Base-by-base conservation (phyloP, 2,113 vertebrate species). In the Indri indri region DNA sequence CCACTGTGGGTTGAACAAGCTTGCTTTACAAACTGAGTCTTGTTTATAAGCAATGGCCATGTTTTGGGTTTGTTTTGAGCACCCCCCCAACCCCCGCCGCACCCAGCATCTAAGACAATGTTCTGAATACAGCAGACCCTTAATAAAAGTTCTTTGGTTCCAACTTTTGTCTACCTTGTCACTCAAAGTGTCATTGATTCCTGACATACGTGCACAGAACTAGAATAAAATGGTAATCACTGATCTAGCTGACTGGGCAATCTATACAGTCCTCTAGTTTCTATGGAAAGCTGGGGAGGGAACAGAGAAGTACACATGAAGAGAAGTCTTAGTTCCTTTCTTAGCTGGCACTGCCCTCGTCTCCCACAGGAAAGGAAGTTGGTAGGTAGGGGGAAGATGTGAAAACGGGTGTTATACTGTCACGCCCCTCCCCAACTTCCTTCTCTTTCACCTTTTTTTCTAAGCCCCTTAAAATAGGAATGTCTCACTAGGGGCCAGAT, bases 281-380 rank as follows among this genome's bases (percentile, higher is more conserved):
- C 63, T 83, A 1, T 4, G 11, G 70, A 82, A 80, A 92, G 37
- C 34, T n/a, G 12, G 79, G 50, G 34, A 77, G 70, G 23, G 52
- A 79, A 90, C 0, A 59, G 79, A 65, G 82, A 89, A 73, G 32
- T n/a, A n/a, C 20, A 45, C 37, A 50, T 8, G 34, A 70, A 70
- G 25, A 79, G 14, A 81, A 45, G 57, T 94, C 70, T 87, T 50
- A 22, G 68, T 94, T 95, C 61, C 90, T 88, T 70, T 91, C 71
- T 80, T 54, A 47, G 68, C 16, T 85, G 71, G 66, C 47, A 45
- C 47, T 37, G 13, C 37, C 37, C 88, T 45, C 14, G 52, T 77
- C 66, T 73, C 73, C 16, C 40, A 45, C 82, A 50, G 74, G 82
- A 97, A 94, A 95, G 88, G 89, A 96, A 94, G 79, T 83, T 65